Evolutionary conservation across 2,113 vertebrate species (phyloP).

Genomic region (Panurus biarmicus): DNA sequence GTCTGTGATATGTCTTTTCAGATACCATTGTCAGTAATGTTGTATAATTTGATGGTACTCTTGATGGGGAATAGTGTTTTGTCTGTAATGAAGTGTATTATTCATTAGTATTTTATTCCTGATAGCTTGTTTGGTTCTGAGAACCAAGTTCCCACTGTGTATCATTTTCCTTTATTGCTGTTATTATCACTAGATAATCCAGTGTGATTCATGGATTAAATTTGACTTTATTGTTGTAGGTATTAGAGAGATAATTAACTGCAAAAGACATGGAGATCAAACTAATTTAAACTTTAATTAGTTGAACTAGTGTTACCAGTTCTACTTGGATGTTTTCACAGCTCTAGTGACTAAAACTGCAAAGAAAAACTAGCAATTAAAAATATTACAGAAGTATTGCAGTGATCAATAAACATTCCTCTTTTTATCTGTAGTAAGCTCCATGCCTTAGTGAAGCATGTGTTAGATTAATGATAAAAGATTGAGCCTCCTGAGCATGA

Average conservation of each 20-base stretch:
- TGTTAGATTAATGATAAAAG: neutral
- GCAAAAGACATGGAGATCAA: neutral
- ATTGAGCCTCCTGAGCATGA: neutral
- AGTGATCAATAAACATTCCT: neutral
- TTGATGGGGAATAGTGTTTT: neutral
- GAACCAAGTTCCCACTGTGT: neutral
- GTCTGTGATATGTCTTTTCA: neutral
- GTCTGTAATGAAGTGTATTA: slow-evolving; percentile 42
- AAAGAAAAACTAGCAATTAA: neutral
- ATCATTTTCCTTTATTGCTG: slow-evolving; percentile 30
- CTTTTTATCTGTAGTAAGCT: neutral
- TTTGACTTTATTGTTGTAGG: slow-evolving; percentile 34
- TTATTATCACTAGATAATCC: slow-evolving; percentile 42
- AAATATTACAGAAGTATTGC: neutral
- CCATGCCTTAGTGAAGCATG: neutral
- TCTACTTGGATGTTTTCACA: neutral
- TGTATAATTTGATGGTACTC: neutral
- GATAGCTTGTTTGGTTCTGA: neutral
- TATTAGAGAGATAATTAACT: slow-evolving; percentile 19
- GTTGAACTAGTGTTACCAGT: neutral
- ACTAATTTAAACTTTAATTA: slow-evolving; percentile 48
- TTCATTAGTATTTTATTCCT: slow-evolving; percentile 26
- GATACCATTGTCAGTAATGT: neutral
- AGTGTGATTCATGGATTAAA: slow-evolving; percentile 31
- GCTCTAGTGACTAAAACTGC: neutral